Conservation (phyloP, 1,140 invertebrate species). For the Macrobrachium rosenbergii region DNA sequence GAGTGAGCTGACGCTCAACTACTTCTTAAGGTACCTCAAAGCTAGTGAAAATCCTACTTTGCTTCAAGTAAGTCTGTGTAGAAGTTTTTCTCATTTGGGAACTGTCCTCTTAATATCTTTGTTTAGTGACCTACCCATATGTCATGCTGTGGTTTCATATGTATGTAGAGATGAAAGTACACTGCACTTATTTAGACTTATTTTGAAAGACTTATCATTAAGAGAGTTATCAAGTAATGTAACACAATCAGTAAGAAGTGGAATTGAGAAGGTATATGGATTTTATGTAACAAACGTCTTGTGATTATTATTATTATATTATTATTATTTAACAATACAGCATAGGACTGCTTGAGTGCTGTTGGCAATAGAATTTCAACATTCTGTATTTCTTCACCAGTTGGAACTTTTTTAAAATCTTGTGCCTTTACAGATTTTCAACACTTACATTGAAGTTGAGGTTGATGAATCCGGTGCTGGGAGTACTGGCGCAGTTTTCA, state of each 20-base stretch:
- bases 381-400: not conserved
- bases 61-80: constrained; percentile 46
- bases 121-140: not conserved
- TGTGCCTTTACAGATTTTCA: constrained; percentile 53
- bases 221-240: too few relatives aligned
- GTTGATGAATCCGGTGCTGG: constrained; percentile 50
- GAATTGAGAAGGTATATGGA: too few relatives aligned
- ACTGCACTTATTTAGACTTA: too few relatives aligned
- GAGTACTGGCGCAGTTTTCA: constrained; percentile 46
- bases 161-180: not conserved
- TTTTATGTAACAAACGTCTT: too few relatives aligned
- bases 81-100: too few relatives aligned
- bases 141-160: too few relatives aligned
- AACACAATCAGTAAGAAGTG: too few relatives aligned
- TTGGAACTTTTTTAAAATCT: not conserved
- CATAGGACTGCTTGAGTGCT: too few relatives aligned
- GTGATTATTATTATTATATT: too few relatives aligned
- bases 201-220: too few relatives aligned
- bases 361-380: too few relatives aligned
- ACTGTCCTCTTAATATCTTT: not conserved
- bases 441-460: constrained; percentile 56
- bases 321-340: too few relatives aligned
- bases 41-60: constrained; percentile 58
- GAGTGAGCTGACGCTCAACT: constrained; percentile 61
- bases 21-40: constrained; percentile 63